These are phyloP conservation scores for Digitonthophagus gazella DNA, from an alignment of 2,888 invertebrate species.

Conservation along the genomic window DNA sequence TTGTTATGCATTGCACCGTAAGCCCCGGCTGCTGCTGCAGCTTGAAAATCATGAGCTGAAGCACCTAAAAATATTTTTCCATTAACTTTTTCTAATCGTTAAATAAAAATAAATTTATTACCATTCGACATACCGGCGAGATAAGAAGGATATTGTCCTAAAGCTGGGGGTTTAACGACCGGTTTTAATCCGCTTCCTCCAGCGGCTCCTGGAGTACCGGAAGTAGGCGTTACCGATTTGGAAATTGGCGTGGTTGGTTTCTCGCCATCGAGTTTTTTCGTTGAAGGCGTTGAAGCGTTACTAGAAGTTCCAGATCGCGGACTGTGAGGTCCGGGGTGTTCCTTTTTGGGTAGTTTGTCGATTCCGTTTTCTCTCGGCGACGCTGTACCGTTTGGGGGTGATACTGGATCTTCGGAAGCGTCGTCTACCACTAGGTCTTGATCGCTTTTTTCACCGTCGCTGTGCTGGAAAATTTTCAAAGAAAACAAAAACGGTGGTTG, in stretches of 20 bases:
- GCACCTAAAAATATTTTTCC: conserved; percentile 47
- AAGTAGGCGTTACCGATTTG: conserved; percentile 85
- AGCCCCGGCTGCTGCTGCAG: conserved; percentile 55
- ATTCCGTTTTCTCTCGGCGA: conserved; percentile 87
- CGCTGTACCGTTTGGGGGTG: conserved; percentile 83
- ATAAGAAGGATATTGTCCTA: conserved; percentile 64
- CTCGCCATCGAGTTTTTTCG: conserved; percentile 79
- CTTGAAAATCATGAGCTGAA: conserved; percentile 61
- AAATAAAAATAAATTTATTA: conserved; percentile 42
- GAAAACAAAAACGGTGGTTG: no score
- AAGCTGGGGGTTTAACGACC: conserved; percentile 55
- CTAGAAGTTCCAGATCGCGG: conserved; percentile 83
- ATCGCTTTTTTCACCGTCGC: conserved; percentile 83
- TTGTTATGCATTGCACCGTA: conserved; percentile 62
- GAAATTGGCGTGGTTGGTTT: conserved; percentile 89
- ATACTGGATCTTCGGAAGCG: conserved; percentile 86
- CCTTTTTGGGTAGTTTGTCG: conserved; percentile 77
- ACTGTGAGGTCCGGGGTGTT: conserved; percentile 69
- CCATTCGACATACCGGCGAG: conserved; percentile 54
- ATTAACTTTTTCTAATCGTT: not conserved
- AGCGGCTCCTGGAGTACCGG: conserved; percentile 53
- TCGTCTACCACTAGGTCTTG: conserved; percentile 94
- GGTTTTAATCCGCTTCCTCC: conserved; percentile 54
- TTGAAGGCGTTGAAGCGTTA: conserved; percentile 87
- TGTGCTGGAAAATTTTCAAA: conserved; percentile 57